These are phyloP conservation scores for Carterocephalus palaemon DNA, from an alignment of 2,888 invertebrate genomes.

Conservation along the genomic window DNA sequence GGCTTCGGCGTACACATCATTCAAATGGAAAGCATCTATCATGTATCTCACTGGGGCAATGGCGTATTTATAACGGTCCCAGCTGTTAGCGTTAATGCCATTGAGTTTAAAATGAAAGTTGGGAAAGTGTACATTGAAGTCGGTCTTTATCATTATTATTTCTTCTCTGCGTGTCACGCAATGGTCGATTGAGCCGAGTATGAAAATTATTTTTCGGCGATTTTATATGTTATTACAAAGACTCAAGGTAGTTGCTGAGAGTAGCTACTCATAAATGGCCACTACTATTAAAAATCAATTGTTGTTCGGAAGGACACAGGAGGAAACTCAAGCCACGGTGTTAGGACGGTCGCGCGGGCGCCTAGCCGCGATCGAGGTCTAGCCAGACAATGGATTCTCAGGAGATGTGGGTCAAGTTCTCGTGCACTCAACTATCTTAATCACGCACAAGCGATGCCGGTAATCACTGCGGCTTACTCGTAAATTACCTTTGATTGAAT, in stretches of 20 bases:
- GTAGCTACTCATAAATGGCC: slow-evolving; percentile 12
- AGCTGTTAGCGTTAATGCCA: slow-evolving; percentile 48
- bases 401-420: slow-evolving; percentile 73
- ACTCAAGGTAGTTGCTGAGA: slow-evolving; percentile 9
- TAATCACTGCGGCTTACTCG: slow-evolving; percentile 4
- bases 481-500: slow-evolving; percentile 12
- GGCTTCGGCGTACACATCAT: slow-evolving; percentile 11
- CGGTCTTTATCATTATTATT: slow-evolving; percentile 46
- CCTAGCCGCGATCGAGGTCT: slow-evolving; percentile 50
- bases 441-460: slow-evolving; percentile 43
- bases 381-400: slow-evolving; percentile 62
- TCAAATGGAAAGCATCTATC: slow-evolving; percentile 44
- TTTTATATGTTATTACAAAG: neutral
- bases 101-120: slow-evolving; percentile 65
- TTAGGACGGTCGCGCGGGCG: slow-evolving; percentile 38
- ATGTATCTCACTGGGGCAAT: slow-evolving; percentile 61
- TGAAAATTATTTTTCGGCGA: too few relatives aligned
- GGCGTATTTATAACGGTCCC: slow-evolving; percentile 60
- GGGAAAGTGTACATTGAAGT: slow-evolving; percentile 63
- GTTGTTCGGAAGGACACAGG: slow-evolving; percentile 27
- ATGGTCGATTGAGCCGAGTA: too few relatives aligned
- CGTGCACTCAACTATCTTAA: slow-evolving; percentile 45
- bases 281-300: slow-evolving; percentile 31
- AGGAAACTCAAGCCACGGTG: slow-evolving; percentile 37
- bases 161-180: neutral